phyloP scores from a whole-genome alignment of 2,113 vertebrate genomes.

The Pollimyrus isidori region DNA sequence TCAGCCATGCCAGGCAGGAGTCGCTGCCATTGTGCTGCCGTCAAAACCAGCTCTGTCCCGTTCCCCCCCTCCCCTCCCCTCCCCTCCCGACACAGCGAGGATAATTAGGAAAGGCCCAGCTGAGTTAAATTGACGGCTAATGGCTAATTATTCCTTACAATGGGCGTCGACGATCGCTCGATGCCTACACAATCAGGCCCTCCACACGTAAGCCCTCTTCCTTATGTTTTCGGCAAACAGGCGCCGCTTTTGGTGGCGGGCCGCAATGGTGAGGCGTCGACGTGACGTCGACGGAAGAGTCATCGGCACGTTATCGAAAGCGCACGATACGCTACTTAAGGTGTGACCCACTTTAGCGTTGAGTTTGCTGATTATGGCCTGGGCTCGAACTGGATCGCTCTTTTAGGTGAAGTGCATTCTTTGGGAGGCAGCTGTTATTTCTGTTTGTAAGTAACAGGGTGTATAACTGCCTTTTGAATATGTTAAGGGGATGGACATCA shows the following conservation, averaged over 20 bases:
- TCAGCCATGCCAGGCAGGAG: background rate
- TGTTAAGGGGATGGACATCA: background rate
- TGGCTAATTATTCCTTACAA: constrained; percentile 34
- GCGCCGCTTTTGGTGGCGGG: background rate
- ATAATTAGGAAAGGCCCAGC: constrained; percentile 33
- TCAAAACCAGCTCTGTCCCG: constrained; percentile 26
- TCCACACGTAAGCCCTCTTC: constrained; percentile 7
- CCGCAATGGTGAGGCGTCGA: background rate
- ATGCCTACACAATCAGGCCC: constrained; percentile 21
- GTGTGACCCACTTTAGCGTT: background rate
- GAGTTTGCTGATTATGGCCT: constrained; percentile 20
- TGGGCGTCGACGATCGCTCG: constrained; percentile 27
- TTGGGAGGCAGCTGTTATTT: constrained; percentile 7
- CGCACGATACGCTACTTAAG: constrained; percentile 8
- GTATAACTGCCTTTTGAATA: constrained; percentile 14
- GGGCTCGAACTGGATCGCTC: background rate
- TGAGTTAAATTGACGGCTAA: constrained; percentile 31
- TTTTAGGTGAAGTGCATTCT: constrained; percentile 6
- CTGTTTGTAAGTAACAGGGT: constrained; percentile 8
- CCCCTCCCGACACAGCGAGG: background rate
- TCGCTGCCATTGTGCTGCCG: background rate
- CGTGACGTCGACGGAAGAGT: background rate
- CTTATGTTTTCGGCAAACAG: background rate
- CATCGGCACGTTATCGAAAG: constrained; percentile 2
- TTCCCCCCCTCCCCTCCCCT: background rate